Conservation (phyloP, 2,113 vertebrate genomes). For the Amphiprion percula region DNA sequence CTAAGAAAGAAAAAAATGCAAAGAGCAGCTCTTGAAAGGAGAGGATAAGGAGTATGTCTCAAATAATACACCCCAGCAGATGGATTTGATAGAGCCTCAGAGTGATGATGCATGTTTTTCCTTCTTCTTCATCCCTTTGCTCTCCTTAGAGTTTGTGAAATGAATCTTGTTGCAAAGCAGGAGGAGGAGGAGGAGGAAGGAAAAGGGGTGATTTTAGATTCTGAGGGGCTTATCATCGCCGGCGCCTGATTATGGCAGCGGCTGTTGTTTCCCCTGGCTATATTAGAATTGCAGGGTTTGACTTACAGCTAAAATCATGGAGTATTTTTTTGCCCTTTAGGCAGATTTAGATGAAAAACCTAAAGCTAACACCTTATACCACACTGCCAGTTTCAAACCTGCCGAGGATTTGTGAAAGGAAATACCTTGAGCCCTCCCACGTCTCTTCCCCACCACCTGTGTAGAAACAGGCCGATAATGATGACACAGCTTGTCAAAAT, state of each 20-base stretch:
- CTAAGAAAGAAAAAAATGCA: constrained; percentile 57
- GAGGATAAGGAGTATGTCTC: constrained; percentile 69
- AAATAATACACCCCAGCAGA: constrained; percentile 72
- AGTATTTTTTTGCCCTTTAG: constrained; percentile 66
- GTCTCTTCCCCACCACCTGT: constrained; percentile 38
- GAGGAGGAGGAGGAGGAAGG: constrained; percentile 34
- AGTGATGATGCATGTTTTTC: constrained; percentile 39
- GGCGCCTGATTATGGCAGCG: constrained; percentile 57
- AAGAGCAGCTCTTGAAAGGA: constrained; percentile 68
- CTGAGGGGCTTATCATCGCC: constrained; percentile 48
- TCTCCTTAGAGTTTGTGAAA: constrained; percentile 63
- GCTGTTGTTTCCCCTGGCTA: constrained; percentile 62
- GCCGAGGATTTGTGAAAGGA: constrained; percentile 70
- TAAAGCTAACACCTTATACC: constrained; percentile 65
- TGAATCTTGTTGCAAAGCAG: constrained; percentile 53
- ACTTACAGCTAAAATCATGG: constrained; percentile 62
- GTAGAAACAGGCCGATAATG: constrained; percentile 58
- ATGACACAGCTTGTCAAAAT: constrained; percentile 73
- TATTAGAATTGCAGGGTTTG: constrained; percentile 58
- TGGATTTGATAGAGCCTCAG: constrained; percentile 67
- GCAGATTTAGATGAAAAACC: constrained; percentile 73
- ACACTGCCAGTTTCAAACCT: constrained; percentile 39
- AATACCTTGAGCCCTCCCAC: constrained; percentile 56
- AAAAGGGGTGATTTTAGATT: constrained; percentile 48
- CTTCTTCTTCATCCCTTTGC: constrained; percentile 42